Evolutionary conservation across 1,140 invertebrate species (phyloP).

Genomic region (Heliothis subflexa): DNA sequence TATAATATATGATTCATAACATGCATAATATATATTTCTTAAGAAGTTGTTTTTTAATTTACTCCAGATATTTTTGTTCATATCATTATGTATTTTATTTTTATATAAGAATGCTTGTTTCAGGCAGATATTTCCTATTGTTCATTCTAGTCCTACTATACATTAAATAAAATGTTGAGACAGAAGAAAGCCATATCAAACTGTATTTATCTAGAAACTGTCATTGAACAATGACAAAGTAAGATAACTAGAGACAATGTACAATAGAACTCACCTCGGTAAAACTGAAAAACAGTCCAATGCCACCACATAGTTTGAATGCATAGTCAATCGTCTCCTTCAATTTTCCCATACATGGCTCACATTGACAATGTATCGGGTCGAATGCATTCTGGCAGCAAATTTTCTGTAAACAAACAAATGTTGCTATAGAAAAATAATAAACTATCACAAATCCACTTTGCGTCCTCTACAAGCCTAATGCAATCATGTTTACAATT

Average conservation of each 20-base stretch:
- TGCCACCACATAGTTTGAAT: conserved; percentile 96
- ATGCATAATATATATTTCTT: no score
- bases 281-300: conserved; percentile 98
- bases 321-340: conserved; percentile 93
- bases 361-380: conserved; percentile 87
- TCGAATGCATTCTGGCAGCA: conserved; percentile 73
- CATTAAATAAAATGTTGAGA: background rate
- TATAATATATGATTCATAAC: no score
- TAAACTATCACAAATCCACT: conserved; percentile 1
- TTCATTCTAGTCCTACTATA: background rate
- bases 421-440: background rate
- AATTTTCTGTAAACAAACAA: conserved; percentile 75
- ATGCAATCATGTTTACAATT: background rate
- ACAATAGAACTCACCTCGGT: conserved; percentile 92
- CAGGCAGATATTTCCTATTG: background rate
- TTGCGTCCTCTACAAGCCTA: background rate
- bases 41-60: no score
- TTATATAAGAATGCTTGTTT: background rate
- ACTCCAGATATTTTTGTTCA: no score
- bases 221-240: conserved; percentile 22
- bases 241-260: conserved; percentile 3
- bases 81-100: no score
- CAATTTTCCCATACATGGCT: conserved; percentile 91
- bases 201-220: conserved; percentile 2
- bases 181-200: background rate